Percentiles rank a stretch among this genome's conserved stretches.
Conservation (phyloP, 2,797 vertebrate genomes). For the Pangasius mekongensis region DNA sequence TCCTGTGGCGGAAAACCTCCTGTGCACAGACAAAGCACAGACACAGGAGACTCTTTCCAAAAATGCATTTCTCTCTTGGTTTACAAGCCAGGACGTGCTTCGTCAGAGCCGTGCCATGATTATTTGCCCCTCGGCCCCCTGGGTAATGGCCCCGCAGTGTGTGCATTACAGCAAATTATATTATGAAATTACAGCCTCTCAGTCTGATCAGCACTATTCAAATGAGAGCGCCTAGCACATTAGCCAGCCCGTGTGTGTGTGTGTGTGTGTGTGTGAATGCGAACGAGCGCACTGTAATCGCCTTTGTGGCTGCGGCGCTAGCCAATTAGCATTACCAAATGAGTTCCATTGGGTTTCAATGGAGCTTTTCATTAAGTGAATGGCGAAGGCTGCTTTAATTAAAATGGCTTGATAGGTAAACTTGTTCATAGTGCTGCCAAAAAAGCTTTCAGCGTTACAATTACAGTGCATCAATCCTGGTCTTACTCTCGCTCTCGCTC, state of each 20-base stretch:
- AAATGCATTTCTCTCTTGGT: not conserved
- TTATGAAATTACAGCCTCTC: conserved; percentile 63
- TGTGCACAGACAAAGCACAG: not conserved
- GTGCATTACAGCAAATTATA: conserved; percentile 63
- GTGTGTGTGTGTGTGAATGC: conserved; percentile 5
- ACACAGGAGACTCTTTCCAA: conserved; percentile 13
- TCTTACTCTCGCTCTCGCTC: not conserved
- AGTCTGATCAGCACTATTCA: conserved; percentile 63
- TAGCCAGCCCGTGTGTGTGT: conserved; percentile 15
- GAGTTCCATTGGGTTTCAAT: conserved; percentile 62
- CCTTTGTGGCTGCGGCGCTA: conserved; percentile 45
- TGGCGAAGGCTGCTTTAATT: conserved; percentile 68
- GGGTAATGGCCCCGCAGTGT: conserved; percentile 51
- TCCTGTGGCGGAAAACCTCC: not conserved
- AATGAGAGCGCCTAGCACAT: conserved; percentile 46
- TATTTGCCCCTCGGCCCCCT: conserved; percentile 35
- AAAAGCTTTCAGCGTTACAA: conserved; percentile 63
- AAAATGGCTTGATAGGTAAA: conserved; percentile 66
- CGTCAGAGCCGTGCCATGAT: conserved; percentile 30
- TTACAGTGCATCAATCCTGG: conserved; percentile 47
- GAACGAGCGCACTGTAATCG: conserved; percentile 42
- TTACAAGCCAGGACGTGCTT: not conserved
- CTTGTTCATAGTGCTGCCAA: conserved; percentile 55
- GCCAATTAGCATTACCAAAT: conserved; percentile 63
- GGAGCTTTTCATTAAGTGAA: conserved; percentile 64